Percentiles rank a stretch among this genome's conserved stretches.
Evolutionary conservation across 2,113 vertebrate species (phyloP).

Genomic region (Hyaena hyaena): DNA sequence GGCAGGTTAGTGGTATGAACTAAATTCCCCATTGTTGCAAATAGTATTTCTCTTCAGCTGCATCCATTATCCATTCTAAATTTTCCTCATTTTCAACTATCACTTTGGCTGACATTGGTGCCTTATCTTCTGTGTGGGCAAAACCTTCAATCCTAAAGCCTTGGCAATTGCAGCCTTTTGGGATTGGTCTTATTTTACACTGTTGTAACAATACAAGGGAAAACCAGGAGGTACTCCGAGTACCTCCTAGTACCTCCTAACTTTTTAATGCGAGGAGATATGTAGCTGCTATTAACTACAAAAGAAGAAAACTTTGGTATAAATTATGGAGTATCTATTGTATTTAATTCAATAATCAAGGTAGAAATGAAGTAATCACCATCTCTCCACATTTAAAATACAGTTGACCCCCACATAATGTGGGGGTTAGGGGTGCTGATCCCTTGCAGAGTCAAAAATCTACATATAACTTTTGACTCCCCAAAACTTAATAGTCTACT

Average conservation of each 20-base stretch:
- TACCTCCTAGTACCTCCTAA: not conserved
- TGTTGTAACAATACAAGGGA: not conserved
- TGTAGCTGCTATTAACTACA: not conserved
- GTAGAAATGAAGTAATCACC: not conserved
- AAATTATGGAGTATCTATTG: not conserved
- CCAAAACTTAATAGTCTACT: not conserved
- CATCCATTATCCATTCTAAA: not conserved
- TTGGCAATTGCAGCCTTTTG: not conserved
- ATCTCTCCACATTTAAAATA: not conserved
- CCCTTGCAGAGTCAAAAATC: not conserved
- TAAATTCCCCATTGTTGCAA: not conserved
- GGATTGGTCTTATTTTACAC: not conserved
- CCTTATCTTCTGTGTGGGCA: not conserved
- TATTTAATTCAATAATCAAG: not conserved
- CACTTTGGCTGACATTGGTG: not conserved
- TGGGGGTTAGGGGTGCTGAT: not conserved
- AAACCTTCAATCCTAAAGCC: not conserved
- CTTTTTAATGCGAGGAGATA: not conserved
- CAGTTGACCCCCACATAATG: not conserved
- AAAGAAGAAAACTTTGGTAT: not conserved
- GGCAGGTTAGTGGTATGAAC: not conserved
- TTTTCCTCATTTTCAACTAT: not conserved
- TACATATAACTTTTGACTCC: not conserved
- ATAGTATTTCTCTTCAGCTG: not conserved
- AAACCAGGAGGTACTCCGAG: not conserved